Evolutionary conservation across 2,888 invertebrate genomes (phyloP).

Genomic region (Heliconius cydno): DNA sequence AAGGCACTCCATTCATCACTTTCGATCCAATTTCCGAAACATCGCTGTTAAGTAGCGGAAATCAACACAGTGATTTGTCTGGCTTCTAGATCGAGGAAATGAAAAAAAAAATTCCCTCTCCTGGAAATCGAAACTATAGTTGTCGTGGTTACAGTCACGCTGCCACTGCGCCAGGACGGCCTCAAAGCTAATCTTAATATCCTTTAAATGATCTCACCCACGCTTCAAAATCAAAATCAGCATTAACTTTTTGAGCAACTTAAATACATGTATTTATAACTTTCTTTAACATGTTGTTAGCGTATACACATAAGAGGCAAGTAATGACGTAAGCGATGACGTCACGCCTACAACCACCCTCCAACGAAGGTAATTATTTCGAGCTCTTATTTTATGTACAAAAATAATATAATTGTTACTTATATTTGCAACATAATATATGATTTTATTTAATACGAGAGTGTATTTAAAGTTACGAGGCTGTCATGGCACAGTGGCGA

Average conservation of each 20-base stretch:
- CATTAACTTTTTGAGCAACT: constrained; percentile 1
- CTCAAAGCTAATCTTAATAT: neutral
- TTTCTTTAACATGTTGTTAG: constrained; percentile 19
- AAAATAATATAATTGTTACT: too few species aligned
- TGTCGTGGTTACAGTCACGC: neutral
- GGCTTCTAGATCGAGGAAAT: too few species aligned
- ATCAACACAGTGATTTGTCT: too few species aligned
- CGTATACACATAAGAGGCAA: constrained; percentile 7
- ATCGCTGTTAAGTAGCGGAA: too few species aligned
- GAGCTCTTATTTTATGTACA: too few species aligned
- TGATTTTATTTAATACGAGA: too few species aligned
- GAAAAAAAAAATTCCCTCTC: too few species aligned
- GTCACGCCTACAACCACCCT: constrained; percentile 14
- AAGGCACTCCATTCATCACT: neutral
- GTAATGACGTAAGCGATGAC: constrained; percentile 29
- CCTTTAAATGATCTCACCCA: neutral
- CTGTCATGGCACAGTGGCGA: too few species aligned
- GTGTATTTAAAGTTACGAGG: too few species aligned
- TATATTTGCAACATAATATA: too few species aligned
- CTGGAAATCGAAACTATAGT: neutral
- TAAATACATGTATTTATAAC: neutral
- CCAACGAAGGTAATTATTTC: neutral
- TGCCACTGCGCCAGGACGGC: neutral
- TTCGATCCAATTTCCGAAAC: neutral
- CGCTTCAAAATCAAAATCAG: neutral